phyloP scores from a whole-genome alignment of 2,888 invertebrate genomes.

The Hydropsyche betteni region DNA sequence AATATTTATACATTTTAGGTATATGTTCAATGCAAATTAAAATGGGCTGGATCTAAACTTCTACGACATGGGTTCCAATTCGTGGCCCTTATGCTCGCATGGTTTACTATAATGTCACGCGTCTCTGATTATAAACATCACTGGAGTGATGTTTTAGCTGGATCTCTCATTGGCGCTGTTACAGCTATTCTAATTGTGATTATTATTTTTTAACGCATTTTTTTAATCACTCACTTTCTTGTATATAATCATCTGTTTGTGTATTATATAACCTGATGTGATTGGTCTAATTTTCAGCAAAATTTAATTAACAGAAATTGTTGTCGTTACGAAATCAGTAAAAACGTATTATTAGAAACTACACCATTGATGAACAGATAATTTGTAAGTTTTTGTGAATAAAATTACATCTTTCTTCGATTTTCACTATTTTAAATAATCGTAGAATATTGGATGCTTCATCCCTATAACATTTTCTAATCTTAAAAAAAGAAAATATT shows the following conservation, averaged over 20 bases:
- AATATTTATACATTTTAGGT: constrained; percentile 65
- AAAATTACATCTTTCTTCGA: too few species aligned
- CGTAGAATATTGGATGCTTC: too few species aligned
- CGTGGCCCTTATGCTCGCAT: constrained; percentile 78
- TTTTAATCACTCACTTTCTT: background rate
- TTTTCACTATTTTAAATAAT: too few species aligned
- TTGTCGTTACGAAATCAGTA: constrained; percentile 35
- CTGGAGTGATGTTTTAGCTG: constrained; percentile 95
- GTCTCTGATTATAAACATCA: constrained; percentile 98
- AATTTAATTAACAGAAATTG: constrained; percentile 43
- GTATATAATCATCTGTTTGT: background rate
- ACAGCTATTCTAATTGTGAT: constrained; percentile 78
- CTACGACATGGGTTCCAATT: constrained; percentile 88
- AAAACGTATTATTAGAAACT: constrained; percentile 26
- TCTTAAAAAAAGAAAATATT: too few species aligned
- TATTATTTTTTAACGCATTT: constrained; percentile 52
- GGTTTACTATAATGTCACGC: constrained; percentile 89
- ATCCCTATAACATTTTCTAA: too few species aligned
- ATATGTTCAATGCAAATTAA: constrained; percentile 86
- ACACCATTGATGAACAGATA: constrained; percentile 24
- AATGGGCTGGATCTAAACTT: constrained; percentile 82
- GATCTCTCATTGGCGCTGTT: constrained; percentile 74
- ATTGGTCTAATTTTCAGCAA: constrained; percentile 45
- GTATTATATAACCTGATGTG: constrained; percentile 20
- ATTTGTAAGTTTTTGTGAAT: constrained; percentile 20